phyloP scores from a whole-genome alignment of 2,797 vertebrate genomes.

The Malacoctenus gilli region DNA sequence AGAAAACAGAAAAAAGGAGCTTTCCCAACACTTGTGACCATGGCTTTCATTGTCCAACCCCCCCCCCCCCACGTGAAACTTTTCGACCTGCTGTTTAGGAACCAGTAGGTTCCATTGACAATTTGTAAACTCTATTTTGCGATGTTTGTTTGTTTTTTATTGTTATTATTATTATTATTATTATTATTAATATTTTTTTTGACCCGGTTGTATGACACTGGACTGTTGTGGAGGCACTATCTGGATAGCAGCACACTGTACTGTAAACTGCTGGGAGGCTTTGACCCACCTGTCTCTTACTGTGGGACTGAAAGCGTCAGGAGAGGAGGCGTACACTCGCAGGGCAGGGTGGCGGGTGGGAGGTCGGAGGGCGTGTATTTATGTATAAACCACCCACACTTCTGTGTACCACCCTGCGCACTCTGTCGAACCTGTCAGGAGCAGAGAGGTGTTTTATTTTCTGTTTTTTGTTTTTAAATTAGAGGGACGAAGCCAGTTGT shows the following conservation, averaged over 20 bases:
- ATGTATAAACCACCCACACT: conserved; percentile 45
- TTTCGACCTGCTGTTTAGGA: conserved; percentile 58
- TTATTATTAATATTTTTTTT: conserved; percentile 57
- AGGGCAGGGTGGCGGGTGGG: conserved; percentile 52
- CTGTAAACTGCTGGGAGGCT: conserved; percentile 35
- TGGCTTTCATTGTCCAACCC: conserved; percentile 34
- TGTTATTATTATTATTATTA: no score
- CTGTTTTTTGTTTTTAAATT: conserved; percentile 1
- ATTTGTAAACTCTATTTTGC: no score
- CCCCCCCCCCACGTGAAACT: conserved; percentile 39
- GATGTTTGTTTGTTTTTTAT: no score
- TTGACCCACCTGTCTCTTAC: no score
- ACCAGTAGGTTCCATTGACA: conserved; percentile 55
- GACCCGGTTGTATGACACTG: conserved; percentile 71
- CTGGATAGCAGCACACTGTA: no score
- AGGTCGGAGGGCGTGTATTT: conserved; percentile 48
- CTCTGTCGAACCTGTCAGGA: conserved; percentile 39
- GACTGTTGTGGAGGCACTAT: conserved; percentile 69
- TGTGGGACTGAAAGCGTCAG: conserved; percentile 19
- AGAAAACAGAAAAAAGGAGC: no score
- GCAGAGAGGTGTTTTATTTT: conserved; percentile 22
- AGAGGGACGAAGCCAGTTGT: no score
- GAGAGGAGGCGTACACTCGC: conserved; percentile 17
- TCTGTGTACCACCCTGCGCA: conserved; percentile 53
- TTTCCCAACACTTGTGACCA: conserved; percentile 52